phyloP scores from a whole-genome alignment of 2,888 invertebrate genomes.

The Lepidochrysops patricia region DNA sequence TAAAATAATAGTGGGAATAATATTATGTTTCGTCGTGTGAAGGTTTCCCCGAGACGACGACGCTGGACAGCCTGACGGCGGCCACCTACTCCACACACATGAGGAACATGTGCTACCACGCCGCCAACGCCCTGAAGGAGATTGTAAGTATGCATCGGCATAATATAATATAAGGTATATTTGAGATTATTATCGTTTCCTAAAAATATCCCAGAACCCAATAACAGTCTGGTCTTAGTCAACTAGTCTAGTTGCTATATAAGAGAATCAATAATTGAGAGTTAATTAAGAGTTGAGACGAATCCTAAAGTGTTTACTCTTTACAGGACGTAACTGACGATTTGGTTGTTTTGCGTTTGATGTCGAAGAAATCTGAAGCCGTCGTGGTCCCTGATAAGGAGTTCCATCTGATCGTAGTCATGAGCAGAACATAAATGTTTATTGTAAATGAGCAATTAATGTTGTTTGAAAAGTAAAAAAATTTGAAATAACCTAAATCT shows the following conservation, averaged over 20 bases:
- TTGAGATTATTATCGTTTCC: too few species aligned
- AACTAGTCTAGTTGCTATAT: too few species aligned
- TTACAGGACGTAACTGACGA: constrained; percentile 58
- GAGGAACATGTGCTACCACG: constrained; percentile 49
- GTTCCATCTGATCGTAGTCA: constrained; percentile 61
- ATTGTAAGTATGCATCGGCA: constrained; percentile 45
- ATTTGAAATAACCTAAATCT: too few species aligned
- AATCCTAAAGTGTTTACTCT: not conserved
- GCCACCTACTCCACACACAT: constrained; percentile 63
- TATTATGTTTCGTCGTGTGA: not conserved
- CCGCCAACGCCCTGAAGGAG: constrained; percentile 57
- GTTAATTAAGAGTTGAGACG: not conserved
- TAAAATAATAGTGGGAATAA: too few species aligned
- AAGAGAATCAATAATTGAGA: too few species aligned
- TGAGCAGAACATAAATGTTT: constrained; percentile 37
- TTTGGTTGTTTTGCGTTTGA: constrained; percentile 50
- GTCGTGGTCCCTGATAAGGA: constrained; percentile 60
- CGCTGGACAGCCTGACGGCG: constrained; percentile 63
- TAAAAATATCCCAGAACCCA: too few species aligned
- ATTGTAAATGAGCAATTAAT: too few species aligned
- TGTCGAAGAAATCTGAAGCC: constrained; percentile 58
- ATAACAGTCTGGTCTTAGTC: too few species aligned
- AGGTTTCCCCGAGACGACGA: constrained; percentile 67
- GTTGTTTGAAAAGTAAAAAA: too few species aligned
- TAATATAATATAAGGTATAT: too few species aligned